Base-by-base conservation (phyloP, 2,113 vertebrate species). In the Triplophysa dalaica region DNA sequence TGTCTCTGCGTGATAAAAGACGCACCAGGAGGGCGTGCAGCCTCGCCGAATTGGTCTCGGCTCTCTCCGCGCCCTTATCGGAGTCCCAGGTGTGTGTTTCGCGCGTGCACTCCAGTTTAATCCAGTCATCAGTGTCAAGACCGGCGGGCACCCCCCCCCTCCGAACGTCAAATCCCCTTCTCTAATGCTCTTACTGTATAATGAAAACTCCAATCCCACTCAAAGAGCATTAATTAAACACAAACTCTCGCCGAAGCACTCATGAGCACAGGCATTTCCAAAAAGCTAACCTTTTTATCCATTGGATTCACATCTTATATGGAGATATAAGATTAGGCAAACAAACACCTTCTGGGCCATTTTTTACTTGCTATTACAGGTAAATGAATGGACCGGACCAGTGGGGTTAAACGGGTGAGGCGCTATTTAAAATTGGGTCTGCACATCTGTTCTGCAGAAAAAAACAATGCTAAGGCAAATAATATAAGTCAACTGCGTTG, bases 171-270 rank as follows among this genome's bases (percentile, higher is more conserved):
- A 78, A 76, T 70, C 60, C 61, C 33, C 48, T 65, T 79, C 79
- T 79, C 67, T 77, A 61, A 24, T 63, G 16, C 56, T 74, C 73
- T 75, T 77, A 72, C 43, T 80, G 82, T 81, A 58, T 69, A 82
- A 83, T 81, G 78, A 85, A 84, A 82, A 75, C 70, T 80, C 52
- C 33, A 82, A 56, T 75, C 74, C 77, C 78, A 60, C 72, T 79
- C 78, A 82, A 84, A 83, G 82, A 75, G 50, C 66, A 79, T 79
- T 82, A 85, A 82, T 87, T 81, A 85, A 87, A 83, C 79, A 54
- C 29, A 83, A 76, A 82, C 70, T 81, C 81, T 66, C 70, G 12
- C 14, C 29, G 45, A 77, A 65, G 75, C 61, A 38, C 62, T 38
- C 75, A 65, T 29, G 26, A 45, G 52, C 29, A 77, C 41, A 16